Evolutionary conservation across 2,113 vertebrate species (phyloP).

Genomic region (Heterochromis multidens): DNA sequence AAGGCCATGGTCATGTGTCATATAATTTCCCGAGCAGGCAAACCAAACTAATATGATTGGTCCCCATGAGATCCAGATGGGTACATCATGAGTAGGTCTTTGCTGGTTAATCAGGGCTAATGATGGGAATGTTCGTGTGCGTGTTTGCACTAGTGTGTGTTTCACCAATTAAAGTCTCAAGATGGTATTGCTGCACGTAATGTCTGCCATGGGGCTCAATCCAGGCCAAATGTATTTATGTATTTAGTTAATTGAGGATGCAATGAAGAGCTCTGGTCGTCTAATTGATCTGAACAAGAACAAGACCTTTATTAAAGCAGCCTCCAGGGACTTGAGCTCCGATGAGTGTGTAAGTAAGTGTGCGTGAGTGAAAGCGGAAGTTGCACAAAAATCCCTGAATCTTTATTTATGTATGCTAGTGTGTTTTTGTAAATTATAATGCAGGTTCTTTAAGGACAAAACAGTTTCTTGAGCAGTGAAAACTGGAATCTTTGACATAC

Average conservation of each 20-base stretch:
- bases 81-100: slow-evolving; percentile 44
- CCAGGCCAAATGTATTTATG: slow-evolving; percentile 72
- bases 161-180: slow-evolving; percentile 63
- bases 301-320: slow-evolving; percentile 55
- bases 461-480: no score
- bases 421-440: background rate
- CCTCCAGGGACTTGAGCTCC: slow-evolving; percentile 23
- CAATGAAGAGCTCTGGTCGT: slow-evolving; percentile 61
- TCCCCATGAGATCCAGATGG: slow-evolving; percentile 28
- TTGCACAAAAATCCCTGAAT: background rate
- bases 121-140: slow-evolving; percentile 44
- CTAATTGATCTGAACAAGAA: slow-evolving; percentile 65
- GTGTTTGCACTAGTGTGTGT: slow-evolving; percentile 33
- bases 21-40: slow-evolving; percentile 22
- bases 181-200: slow-evolving; percentile 66
- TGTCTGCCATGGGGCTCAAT: slow-evolving; percentile 64
- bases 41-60: slow-evolving; percentile 64
- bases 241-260: slow-evolving; percentile 71
- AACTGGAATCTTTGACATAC: background rate
- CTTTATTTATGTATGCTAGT: background rate
- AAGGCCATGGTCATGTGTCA: background rate
- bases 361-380: background rate
- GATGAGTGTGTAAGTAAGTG: background rate
- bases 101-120: slow-evolving; percentile 46
- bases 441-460: background rate